Evolutionary conservation across 2,113 vertebrate species (phyloP).

Genomic region (Menura novaehollandiae): DNA sequence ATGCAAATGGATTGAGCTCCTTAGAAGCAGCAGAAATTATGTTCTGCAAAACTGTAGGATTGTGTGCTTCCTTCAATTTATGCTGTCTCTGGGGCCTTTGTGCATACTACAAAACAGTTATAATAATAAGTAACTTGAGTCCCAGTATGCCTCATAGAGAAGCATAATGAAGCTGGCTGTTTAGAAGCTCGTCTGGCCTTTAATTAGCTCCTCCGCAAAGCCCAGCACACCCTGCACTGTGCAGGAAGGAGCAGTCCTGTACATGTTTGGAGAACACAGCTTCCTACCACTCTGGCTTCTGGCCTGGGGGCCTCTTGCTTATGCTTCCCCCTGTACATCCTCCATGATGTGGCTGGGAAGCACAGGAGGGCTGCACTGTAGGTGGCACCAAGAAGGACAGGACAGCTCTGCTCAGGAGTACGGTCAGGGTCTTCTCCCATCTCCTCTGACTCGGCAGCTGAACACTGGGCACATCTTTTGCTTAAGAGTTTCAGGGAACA

Average conservation of each 20-base stretch:
- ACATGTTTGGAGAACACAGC: accelerated
- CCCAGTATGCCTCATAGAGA: not conserved
- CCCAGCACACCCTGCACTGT: not conserved
- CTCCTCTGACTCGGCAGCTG: not conserved
- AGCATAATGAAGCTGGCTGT: not conserved
- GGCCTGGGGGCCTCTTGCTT: not conserved
- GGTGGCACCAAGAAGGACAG: not conserved
- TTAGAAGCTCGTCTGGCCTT: not conserved
- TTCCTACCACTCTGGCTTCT: not conserved
- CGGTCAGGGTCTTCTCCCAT: not conserved
- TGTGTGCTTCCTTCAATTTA: not conserved
- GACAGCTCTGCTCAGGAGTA: accelerated
- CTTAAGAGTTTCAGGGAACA: not conserved
- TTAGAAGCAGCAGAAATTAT: not conserved
- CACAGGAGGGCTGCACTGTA: too few species aligned
- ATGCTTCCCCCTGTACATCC: accelerated
- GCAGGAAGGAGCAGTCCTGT: not conserved
- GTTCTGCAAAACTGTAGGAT: not conserved
- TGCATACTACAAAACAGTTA: not conserved
- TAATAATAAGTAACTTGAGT: not conserved
- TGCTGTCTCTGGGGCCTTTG: not conserved
- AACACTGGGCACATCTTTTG: not conserved
- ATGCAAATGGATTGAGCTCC: not conserved
- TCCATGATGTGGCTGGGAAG: accelerated
- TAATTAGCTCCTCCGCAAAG: not conserved